Percentiles rank a stretch among this genome's conserved stretches.
Evolutionary conservation across 1,140 invertebrate species (phyloP).

Genomic region (Homalodisca vitripennis): DNA sequence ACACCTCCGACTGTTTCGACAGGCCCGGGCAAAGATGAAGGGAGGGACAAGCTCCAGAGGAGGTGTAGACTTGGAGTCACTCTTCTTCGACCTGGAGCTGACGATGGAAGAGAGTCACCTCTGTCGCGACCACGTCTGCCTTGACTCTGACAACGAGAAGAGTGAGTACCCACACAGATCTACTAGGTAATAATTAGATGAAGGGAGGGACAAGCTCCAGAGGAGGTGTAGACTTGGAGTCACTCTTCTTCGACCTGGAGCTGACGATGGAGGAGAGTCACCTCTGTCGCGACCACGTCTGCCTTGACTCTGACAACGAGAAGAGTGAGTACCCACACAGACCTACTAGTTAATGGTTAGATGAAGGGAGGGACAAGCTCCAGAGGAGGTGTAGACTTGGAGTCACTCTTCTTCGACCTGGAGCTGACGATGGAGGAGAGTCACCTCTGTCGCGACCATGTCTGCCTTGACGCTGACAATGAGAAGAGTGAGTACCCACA

Average conservation of each 20-base stretch:
- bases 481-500: slow-evolving; percentile 59
- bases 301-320: slow-evolving; percentile 61
- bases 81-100: slow-evolving; percentile 87
- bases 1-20: slow-evolving; percentile 80
- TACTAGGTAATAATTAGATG: too few species aligned
- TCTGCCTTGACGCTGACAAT: slow-evolving; percentile 61
- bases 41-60: slow-evolving; percentile 36
- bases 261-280: slow-evolving; percentile 79
- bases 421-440: slow-evolving; percentile 84
- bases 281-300: slow-evolving; percentile 64
- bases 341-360: too few species aligned
- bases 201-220: slow-evolving; percentile 48
- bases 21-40: slow-evolving; percentile 64
- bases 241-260: slow-evolving; percentile 87
- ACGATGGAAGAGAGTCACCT: slow-evolving; percentile 78
- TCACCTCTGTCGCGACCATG: slow-evolving; percentile 63
- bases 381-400: slow-evolving; percentile 49
- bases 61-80: slow-evolving; percentile 57
- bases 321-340: slow-evolving; percentile 55
- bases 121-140: slow-evolving; percentile 65
- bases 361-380: slow-evolving; percentile 51
- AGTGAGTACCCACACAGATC: too few species aligned
- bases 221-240: slow-evolving; percentile 54
- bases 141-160: slow-evolving; percentile 60
- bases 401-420: slow-evolving; percentile 83